Evolutionary conservation across 2,797 vertebrate genomes (phyloP).

Genomic region (Typhlichthys subterraneus): DNA sequence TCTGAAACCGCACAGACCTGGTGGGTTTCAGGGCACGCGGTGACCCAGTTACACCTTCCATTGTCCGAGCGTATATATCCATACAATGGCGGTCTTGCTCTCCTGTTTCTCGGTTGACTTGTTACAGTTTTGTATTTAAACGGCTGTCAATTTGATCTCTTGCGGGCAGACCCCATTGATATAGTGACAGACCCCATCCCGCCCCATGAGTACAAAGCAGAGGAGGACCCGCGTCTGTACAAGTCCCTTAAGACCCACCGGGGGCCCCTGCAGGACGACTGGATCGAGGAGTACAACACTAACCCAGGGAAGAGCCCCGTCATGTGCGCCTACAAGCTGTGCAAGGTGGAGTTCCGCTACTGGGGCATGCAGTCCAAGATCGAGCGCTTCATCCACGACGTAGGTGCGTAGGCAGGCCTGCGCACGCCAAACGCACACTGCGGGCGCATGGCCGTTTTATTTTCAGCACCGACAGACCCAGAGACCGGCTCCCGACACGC

Average conservation of each 20-base stretch:
- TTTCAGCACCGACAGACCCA: neutral
- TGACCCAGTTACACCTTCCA: constrained; percentile 32
- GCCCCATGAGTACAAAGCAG: constrained; percentile 90
- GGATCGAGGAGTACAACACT: constrained; percentile 89
- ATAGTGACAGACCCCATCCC: constrained; percentile 96
- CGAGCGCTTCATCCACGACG: constrained; percentile 96
- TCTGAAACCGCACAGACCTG: constrained; percentile 20
- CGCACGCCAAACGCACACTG: neutral
- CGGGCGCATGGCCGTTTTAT: neutral
- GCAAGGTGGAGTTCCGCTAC: constrained; percentile 98
- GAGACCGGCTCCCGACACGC: neutral
- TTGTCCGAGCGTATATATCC: constrained; percentile 9
- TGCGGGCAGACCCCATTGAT: constrained; percentile 89
- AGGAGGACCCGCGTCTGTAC: constrained; percentile 94
- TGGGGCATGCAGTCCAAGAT: constrained; percentile 99
- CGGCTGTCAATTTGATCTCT: constrained; percentile 10
- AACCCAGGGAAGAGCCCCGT: constrained; percentile 83
- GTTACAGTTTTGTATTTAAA: neutral
- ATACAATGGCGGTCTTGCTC: constrained; percentile 12
- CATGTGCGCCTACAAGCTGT: constrained; percentile 99
- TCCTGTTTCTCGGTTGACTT: neutral
- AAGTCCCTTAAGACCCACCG: constrained; percentile 89
- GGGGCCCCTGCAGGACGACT: constrained; percentile 90
- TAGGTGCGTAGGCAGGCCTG: constrained; percentile 77
- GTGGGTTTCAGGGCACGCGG: constrained; percentile 15